Evolutionary conservation across 35 echinoderm and acorn worm genomes (phyloP).

Genomic region (Hemicentrotus pulcherrimus): DNA sequence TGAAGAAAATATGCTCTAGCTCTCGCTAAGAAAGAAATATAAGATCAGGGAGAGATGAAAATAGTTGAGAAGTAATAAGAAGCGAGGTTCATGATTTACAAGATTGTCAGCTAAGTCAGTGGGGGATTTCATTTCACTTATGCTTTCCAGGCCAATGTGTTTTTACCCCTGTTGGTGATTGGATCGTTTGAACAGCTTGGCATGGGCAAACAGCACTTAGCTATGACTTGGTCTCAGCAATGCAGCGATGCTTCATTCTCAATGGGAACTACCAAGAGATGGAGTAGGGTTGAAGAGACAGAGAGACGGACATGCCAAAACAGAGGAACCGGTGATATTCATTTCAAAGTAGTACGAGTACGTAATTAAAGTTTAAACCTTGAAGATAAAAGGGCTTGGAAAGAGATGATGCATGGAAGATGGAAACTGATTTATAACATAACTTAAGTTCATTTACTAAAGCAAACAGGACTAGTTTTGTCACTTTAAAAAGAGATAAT

Average conservation of each 20-base stretch:
- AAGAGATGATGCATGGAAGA: background rate
- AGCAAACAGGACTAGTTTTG: background rate
- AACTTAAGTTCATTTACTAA: background rate
- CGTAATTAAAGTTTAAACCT: background rate
- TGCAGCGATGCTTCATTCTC: constrained; percentile 23
- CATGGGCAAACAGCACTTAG: constrained; percentile 46
- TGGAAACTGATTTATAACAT: background rate
- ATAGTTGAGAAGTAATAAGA: background rate
- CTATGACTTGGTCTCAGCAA: constrained; percentile 44
- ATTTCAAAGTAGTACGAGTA: background rate
- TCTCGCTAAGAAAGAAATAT: background rate
- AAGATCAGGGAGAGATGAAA: background rate
- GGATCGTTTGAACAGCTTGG: constrained; percentile 52
- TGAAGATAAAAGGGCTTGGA: background rate
- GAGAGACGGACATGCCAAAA: background rate
- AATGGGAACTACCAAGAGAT: background rate
- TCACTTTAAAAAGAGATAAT: too few relatives aligned
- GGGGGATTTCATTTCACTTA: constrained; percentile 48
- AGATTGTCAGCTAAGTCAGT: constrained; percentile 21
- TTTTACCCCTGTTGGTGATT: constrained; percentile 51
- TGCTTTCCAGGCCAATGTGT: constrained; percentile 48
- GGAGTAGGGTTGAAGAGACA: background rate
- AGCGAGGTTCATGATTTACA: constrained; percentile 32
- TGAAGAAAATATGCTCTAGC: background rate
- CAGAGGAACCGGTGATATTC: background rate